Base-by-base conservation (phyloP, 1,140 invertebrate species). In the Scylla paramamosain region DNA sequence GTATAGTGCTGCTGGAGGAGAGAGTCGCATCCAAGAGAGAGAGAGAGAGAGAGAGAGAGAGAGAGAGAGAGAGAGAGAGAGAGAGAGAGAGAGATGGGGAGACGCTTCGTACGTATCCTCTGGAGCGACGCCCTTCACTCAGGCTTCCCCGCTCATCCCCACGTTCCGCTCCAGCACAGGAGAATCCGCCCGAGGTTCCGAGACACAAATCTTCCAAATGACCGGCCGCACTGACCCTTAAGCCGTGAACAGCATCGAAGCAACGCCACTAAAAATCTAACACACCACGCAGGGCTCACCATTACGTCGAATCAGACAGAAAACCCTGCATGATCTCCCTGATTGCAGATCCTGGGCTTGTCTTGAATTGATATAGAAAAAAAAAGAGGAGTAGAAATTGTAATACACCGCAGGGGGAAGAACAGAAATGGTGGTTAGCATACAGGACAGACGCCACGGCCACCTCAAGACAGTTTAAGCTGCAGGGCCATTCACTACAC, bases 401-500 rank as follows among this genome's bases (percentile, higher is more conserved):
- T n/a, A 25, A 77, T 77, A n/a, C 8, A n/a, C 6, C 1, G 67
- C 10, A 59, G 52, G 52, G 20, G 67, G 67, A 77, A 77, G 67
- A 52, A 59, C n/a, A 93, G 29, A n/a, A 87, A 59, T 52, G 86
- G 48, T 31, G 14, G 92, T 52, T 94, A 39, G 32, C 28, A 89
- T 32, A 89, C 93, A n/a, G 39, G 39, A 39, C 39, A 39, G 39
- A 39, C 39, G 39, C 39, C 39, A 39, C 39, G 39, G 39, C n/a
- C 86, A 39, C 7, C 3, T 77, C 48, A 87, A 29, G 87, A 45
- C 77, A 94, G 82, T 67, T 89, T 67, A 77, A 6, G 48, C 59
- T 89, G 48, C 86, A 77, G 59, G 10, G n/a, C 93, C 84, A 94
- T 94, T 94, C 93, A 87, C 52, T 46, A 94, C 87, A 94, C 86